Base-by-base conservation (phyloP, 1,140 invertebrate genomes). In the Listronotus bonariensis region DNA sequence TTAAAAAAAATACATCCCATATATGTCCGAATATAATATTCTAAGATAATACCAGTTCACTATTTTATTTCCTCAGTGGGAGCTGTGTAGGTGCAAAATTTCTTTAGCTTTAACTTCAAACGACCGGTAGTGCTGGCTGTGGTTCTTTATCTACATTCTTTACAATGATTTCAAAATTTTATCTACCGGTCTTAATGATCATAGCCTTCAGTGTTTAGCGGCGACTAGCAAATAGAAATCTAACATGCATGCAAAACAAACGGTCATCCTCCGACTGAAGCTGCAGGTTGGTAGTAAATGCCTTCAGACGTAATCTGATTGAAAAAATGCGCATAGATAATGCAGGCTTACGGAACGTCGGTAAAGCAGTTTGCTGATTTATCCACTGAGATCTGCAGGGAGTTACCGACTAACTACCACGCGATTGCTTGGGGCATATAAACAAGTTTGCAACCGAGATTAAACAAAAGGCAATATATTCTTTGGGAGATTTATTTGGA, bases 291-390 rank as follows among this genome's bases (percentile, higher is more conserved):
- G 61, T 64, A 64, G 61, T 64, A 64, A 62, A 62, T 62, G 61
- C 61, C 36, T n/a, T 46, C 51, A 55, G 40, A 54, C 34, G 34
- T 64, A 64, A 64, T 55, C 52, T 31, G 51, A 62, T 62, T 62
- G 59, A 20, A 64, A 64, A 64, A 64, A 54, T 55, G 51, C 53
- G 52, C 61, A 64, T 55, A 64, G 61, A 64, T 64, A 64, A 64
- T 64, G 52, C 52, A 18, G 12, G 45, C 61, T 55, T 43, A 42
- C 55, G 45, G 61, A 41, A 31, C 46, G 61, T 64, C 52, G 61
- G 53, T 55, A 55, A 38, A 61, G 31, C 20, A 52, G 61, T 64
- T 46, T 32, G 40, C 61, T 64, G 61, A 64, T 64, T 64, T 64
- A 62, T 54, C 51, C 49, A 46, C 51, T 7, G 48, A 62, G 40